Evolutionary conservation across 2,113 vertebrate genomes (phyloP).

Genomic region (Gobio gobio): DNA sequence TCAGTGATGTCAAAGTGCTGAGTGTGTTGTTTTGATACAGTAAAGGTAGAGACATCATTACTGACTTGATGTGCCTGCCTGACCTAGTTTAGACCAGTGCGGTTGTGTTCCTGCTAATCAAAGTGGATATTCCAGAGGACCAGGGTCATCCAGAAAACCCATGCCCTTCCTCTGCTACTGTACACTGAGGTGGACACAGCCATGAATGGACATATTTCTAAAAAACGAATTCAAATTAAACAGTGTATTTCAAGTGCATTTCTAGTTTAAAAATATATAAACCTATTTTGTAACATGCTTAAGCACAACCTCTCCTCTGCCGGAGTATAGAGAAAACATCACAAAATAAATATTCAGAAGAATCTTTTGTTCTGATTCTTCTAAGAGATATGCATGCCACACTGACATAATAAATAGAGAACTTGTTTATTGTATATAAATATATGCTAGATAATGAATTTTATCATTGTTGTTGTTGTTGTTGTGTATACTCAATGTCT

Average conservation of each 20-base stretch:
- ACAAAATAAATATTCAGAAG: constrained; percentile 12
- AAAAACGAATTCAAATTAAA: neutral
- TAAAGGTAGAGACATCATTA: constrained; percentile 6
- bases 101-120: constrained; percentile 32
- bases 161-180: constrained; percentile 20
- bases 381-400: constrained; percentile 9
- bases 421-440: constrained; percentile 43
- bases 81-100: constrained; percentile 49
- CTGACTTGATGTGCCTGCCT: constrained; percentile 42
- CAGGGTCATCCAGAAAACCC: constrained; percentile 47
- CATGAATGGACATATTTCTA: neutral
- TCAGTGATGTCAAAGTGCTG: neutral
- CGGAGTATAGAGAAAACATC: neutral
- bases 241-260: neutral
- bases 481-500: constrained; percentile 58
- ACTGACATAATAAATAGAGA: constrained; percentile 31
- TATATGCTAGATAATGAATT: constrained; percentile 46
- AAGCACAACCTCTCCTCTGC: neutral
- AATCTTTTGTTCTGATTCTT: constrained; percentile 31
- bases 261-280: too few species aligned
- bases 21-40: neutral
- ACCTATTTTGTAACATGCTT: neutral
- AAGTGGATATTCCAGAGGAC: constrained; percentile 46
- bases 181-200: neutral
- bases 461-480: constrained; percentile 54